phyloP scores from a whole-genome alignment of 2,113 vertebrate genomes.

The Scomber colias region DNA sequence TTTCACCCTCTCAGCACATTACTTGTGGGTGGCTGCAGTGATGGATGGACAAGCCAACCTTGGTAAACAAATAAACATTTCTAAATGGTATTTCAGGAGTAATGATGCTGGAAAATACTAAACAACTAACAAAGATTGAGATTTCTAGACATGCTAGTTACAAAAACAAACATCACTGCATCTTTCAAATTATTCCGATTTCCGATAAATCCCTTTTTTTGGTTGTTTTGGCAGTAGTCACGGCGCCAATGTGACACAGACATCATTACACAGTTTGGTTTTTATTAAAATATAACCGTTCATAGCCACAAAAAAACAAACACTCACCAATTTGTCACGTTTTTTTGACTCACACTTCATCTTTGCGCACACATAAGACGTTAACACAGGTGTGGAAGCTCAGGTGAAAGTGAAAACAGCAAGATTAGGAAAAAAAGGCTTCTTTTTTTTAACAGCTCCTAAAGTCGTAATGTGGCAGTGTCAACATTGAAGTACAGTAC shows the following conservation, averaged over 20 bases:
- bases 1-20: too few relatives aligned
- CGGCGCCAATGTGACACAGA: not conserved
- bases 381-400: conserved; percentile 33
- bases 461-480: conserved; percentile 53
- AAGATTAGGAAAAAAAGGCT: conserved; percentile 28
- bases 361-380: conserved; percentile 24
- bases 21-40: too few relatives aligned
- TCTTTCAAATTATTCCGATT: too few relatives aligned
- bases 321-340: conserved; percentile 37
- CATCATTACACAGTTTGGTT: conserved; percentile 35
- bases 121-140: too few relatives aligned
- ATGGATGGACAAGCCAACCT: too few relatives aligned
- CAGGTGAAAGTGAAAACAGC: conserved; percentile 36
- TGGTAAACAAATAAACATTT: not conserved
- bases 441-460: conserved; percentile 18
- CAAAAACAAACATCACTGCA: too few relatives aligned
- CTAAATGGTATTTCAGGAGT: not conserved
- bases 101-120: not conserved
- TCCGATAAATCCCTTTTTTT: not conserved
- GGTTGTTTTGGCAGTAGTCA: not conserved
- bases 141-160: too few relatives aligned
- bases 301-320: conserved; percentile 57
- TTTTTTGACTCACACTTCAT: conserved; percentile 33
- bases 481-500: conserved; percentile 42
- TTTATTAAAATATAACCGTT: conserved; percentile 75